A percentile compares a stretch with the other conserved stretches of the same genome.
Conservation (phyloP, 1,140 invertebrate genomes). For the Dreissena rostriformis region DNA sequence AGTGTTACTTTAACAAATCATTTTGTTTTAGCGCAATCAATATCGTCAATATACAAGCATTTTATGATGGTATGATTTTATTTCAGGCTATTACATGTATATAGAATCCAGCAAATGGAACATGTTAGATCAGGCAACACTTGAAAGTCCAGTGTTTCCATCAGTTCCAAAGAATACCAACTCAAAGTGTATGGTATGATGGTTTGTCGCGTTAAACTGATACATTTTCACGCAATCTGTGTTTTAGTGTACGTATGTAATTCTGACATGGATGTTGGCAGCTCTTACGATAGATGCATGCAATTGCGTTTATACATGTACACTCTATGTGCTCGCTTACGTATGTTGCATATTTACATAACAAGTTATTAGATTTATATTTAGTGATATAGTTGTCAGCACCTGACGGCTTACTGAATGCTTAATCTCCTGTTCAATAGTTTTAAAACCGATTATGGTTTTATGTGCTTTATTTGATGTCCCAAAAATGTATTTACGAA, state of each 20-base stretch:
- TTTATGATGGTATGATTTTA: not conserved
- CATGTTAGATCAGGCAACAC: slow-evolving; percentile 12
- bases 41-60: not conserved
- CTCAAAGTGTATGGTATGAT: slow-evolving; percentile 13
- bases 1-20: no score
- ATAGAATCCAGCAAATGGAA: slow-evolving; percentile 7
- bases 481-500: not conserved
- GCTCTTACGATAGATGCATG: no score
- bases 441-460: not conserved
- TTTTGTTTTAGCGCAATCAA: no score
- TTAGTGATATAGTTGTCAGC: not conserved
- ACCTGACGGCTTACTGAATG: no score
- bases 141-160: slow-evolving; percentile 37
- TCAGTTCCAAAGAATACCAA: slow-evolving; percentile 1
- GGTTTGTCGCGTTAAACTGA: not conserved
- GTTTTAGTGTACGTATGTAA: not conserved
- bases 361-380: not conserved
- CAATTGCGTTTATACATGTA: no score
- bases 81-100: slow-evolving; percentile 49
- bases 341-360: not conserved
- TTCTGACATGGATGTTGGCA: no score
- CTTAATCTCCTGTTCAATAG: no score
- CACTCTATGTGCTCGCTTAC: no score
- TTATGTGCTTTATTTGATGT: not conserved
- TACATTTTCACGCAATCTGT: not conserved